phyloP scores from a whole-genome alignment of 2,888 invertebrate species.

The Euspilapteryx auroguttella region DNA sequence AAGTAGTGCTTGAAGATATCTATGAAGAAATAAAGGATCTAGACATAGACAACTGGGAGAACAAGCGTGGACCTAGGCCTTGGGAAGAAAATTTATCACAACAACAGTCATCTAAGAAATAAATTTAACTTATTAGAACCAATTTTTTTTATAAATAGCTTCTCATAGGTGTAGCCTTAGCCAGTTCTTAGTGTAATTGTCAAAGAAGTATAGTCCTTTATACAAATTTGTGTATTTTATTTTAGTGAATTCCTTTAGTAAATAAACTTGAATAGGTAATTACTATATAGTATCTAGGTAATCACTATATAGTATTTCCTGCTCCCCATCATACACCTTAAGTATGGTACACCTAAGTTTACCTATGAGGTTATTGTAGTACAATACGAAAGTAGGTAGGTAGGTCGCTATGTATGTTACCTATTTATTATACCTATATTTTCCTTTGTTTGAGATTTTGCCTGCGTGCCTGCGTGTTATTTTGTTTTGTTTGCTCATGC shows the following conservation, averaged over 20 bases:
- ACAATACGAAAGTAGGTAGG: not conserved
- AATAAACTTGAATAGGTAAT: too few relatives aligned
- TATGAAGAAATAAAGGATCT: slow-evolving; percentile 73
- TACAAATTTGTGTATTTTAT: too few relatives aligned
- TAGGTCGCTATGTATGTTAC: not conserved
- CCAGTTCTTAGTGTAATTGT: too few relatives aligned
- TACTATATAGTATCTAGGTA: too few relatives aligned
- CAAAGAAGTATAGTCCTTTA: too few relatives aligned
- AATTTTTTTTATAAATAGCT: too few relatives aligned
- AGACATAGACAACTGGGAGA: slow-evolving; percentile 84
- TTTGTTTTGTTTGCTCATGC: too few relatives aligned
- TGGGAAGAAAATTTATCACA: slow-evolving; percentile 67
- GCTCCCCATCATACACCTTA: slow-evolving; percentile 1
- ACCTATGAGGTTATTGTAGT: slow-evolving; percentile 1
- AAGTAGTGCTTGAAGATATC: slow-evolving; percentile 73
- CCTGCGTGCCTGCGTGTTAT: not conserved
- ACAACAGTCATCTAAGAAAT: slow-evolving; percentile 12
- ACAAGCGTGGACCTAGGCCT: slow-evolving; percentile 81
- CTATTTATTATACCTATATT: too few relatives aligned
- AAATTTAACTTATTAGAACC: slow-evolving; percentile 6
- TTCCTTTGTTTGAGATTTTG: slow-evolving; percentile 1
- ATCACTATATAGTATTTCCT: slow-evolving; percentile 8
- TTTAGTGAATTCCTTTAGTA: too few relatives aligned
- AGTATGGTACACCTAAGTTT: slow-evolving; percentile 2
- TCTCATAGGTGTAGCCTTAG: too few relatives aligned